Evolutionary conservation across 2,888 invertebrate species (phyloP).

Genomic region (Drosophila conformis): DNA sequence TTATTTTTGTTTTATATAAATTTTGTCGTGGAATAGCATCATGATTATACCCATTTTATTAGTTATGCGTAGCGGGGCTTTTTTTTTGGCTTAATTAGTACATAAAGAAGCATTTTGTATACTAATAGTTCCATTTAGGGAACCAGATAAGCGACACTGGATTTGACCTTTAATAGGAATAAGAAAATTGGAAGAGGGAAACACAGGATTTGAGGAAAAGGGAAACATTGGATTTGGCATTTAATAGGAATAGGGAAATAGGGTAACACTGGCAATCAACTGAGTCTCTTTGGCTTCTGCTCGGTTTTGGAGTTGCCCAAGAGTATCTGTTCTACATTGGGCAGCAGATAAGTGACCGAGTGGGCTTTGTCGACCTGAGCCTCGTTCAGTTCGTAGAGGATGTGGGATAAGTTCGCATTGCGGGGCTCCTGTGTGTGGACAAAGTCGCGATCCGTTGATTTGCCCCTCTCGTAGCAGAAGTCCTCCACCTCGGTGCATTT

Average conservation of each 20-base stretch:
- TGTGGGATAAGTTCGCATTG: neutral
- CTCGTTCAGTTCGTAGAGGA: constrained; percentile 43
- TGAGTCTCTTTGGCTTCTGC: too few relatives aligned
- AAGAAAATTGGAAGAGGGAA: neutral
- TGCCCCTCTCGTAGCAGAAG: constrained; percentile 35
- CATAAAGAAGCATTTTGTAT: neutral
- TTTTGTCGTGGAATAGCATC: neutral
- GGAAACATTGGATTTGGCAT: neutral
- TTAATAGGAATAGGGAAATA: neutral
- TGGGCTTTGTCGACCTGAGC: constrained; percentile 2
- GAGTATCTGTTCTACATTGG: neutral
- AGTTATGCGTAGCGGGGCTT: neutral
- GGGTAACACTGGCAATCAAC: neutral
- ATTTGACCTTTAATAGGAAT: neutral
- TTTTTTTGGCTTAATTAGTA: neutral
- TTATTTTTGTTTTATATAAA: neutral
- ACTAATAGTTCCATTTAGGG: neutral
- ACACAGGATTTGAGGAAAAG: neutral
- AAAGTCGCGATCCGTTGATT: constrained; percentile 27
- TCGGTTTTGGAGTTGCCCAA: constrained; percentile 16
- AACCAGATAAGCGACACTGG: neutral
- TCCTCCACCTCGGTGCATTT: constrained; percentile 42
- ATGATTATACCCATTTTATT: neutral
- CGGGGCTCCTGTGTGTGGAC: constrained; percentile 9
- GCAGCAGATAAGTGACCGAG: neutral